A percentile compares a stretch with the other conserved stretches of the same genome.
phyloP scores from a whole-genome alignment of 2,113 vertebrate genomes.

The Sorex fumeus region DNA sequence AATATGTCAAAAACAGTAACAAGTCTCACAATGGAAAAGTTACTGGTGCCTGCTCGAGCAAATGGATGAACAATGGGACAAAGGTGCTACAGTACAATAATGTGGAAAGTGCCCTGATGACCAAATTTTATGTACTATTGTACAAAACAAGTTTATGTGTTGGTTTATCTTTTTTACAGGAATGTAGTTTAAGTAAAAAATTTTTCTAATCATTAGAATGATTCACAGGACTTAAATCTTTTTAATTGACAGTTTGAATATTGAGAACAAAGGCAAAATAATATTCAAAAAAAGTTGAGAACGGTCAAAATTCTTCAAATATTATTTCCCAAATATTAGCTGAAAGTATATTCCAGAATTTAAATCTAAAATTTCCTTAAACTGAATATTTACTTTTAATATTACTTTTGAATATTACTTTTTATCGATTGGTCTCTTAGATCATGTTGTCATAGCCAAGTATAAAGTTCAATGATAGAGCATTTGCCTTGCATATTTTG shows the following conservation, averaged over 20 bases:
- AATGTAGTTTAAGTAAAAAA: background rate
- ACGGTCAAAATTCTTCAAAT: background rate
- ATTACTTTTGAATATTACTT: background rate
- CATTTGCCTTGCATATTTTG: no score
- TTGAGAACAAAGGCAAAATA: background rate
- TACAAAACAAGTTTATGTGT: background rate
- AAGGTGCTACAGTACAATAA: no score
- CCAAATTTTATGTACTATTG: background rate
- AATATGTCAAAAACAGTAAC: no score
- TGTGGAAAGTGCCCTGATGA: background rate
- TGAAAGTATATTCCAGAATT: no score
- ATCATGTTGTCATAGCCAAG: background rate
- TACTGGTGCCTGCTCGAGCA: no score
- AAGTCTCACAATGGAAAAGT: no score
- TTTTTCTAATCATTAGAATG: background rate
- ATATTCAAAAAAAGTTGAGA: background rate
- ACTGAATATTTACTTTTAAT: no score
- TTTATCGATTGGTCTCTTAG: background rate
- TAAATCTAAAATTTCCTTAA: no score
- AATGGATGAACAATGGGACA: no score
- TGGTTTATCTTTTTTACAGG: background rate
- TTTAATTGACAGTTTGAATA: background rate
- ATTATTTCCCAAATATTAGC: background rate
- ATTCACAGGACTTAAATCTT: background rate
- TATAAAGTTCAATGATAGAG: no score